phyloP scores from a whole-genome alignment of 2,113 vertebrate genomes.

The Anhinga anhinga region DNA sequence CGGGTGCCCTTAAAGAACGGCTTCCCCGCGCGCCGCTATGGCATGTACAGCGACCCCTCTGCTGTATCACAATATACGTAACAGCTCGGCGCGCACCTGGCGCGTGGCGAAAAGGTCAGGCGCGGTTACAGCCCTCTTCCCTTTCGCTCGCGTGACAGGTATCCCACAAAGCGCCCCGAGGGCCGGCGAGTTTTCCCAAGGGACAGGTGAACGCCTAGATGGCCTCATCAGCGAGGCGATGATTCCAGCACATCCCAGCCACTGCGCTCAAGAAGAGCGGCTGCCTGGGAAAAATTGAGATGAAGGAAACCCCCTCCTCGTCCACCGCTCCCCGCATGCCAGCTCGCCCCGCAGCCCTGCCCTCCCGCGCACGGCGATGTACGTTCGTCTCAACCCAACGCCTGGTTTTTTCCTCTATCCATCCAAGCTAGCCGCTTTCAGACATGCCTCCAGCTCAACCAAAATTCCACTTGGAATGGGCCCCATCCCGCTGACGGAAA shows the following conservation, averaged over 20 bases:
- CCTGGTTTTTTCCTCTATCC: not conserved
- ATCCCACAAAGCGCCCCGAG: not conserved
- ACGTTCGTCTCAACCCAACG: not conserved
- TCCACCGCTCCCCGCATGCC: too few species aligned
- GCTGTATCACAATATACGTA: not conserved
- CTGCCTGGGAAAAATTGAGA: not conserved
- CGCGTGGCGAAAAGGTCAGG: not conserved
- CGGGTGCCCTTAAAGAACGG: not conserved
- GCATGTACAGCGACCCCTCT: not conserved
- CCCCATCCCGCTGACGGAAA: not conserved
- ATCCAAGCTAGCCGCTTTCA: not conserved
- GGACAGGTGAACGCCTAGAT: not conserved
- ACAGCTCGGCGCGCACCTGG: not conserved
- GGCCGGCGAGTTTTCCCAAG: not conserved
- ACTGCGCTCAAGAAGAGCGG: rapidly evolving
- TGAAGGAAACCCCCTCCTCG: rapidly evolving
- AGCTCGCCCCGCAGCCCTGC: not conserved
- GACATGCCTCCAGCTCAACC: not conserved
- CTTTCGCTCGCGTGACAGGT: not conserved
- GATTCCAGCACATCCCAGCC: not conserved
- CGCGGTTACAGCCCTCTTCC: not conserved
- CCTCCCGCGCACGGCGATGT: not conserved
- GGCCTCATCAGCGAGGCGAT: not conserved
- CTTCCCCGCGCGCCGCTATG: rapidly evolving
- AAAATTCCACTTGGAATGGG: not conserved